Evolutionary conservation across 2,113 vertebrate genomes (phyloP).

Genomic region (Grantiella picta): DNA sequence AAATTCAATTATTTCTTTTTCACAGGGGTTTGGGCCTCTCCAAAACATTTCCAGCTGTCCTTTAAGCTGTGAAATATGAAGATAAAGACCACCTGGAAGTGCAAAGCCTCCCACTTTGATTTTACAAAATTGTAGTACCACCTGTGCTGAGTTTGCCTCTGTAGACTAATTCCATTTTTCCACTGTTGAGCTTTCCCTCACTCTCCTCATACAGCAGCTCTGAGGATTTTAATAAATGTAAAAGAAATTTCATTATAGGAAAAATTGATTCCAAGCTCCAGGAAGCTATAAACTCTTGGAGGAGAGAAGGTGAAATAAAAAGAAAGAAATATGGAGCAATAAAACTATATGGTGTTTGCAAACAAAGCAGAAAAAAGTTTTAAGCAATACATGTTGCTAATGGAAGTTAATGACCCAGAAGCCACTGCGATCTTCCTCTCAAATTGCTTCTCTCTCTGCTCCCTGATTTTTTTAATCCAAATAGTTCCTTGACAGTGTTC

Average conservation of each 20-base stretch:
- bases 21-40: neutral
- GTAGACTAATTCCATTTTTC: neutral
- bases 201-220: neutral
- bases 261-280: slow-evolving; percentile 8
- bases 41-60: neutral
- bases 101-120: neutral
- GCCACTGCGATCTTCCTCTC: neutral
- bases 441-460: neutral
- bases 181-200: neutral
- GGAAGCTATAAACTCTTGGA: neutral
- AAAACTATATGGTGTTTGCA: neutral
- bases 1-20: neutral
- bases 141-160: neutral
- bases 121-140: neutral
- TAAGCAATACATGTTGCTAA: neutral
- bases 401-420: neutral
- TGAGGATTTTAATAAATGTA: neutral
- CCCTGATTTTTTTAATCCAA: neutral
- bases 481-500: rapidly evolving
- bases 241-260: neutral
- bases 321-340: neutral
- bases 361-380: neutral
- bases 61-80: neutral
- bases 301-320: neutral
- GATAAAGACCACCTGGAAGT: neutral